A percentile compares a stretch with the other conserved stretches of the same genome.
These are phyloP conservation scores for Sinelater perroti DNA, from an alignment of 2,888 invertebrate species.

Conservation along the genomic window DNA sequence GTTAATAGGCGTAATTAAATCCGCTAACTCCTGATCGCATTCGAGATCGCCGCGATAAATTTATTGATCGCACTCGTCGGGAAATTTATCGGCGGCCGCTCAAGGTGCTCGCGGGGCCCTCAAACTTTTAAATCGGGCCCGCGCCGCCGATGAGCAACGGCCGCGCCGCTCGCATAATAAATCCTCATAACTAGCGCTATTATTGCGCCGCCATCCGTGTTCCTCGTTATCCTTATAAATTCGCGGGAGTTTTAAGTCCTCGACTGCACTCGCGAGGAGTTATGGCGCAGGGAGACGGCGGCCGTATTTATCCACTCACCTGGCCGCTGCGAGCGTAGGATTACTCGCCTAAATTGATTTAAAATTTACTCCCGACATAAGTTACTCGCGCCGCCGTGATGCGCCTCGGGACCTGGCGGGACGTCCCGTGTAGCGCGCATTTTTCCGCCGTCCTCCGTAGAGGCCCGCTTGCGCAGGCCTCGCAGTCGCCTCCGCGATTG, in stretches of 20 bases:
- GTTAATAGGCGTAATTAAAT: conserved; percentile 3
- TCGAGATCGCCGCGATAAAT: not conserved
- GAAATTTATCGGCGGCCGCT: no score
- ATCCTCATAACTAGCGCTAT: not conserved
- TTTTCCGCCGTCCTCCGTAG: conserved; percentile 2
- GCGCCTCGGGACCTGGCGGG: conserved; percentile 10
- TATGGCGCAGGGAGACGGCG: conserved; percentile 15
- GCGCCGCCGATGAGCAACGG: no score
- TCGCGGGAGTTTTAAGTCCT: not conserved
- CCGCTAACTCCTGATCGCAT: not conserved
- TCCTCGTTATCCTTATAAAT: not conserved
- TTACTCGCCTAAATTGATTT: conserved; percentile 23
- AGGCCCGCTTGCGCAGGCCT: not conserved
- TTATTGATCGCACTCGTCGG: no score
- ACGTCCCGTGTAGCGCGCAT: conserved; percentile 8
- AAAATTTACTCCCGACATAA: conserved; percentile 18
- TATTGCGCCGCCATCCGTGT: not conserved
- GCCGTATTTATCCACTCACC: conserved; percentile 9
- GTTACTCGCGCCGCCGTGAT: conserved; percentile 7
- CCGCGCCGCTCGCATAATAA: no score
- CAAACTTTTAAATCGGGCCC: no score
- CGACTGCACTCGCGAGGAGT: not conserved
- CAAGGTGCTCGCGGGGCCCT: no score
- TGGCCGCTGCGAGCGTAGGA: conserved; percentile 2
- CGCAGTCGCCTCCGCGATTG: conserved; percentile 8